A percentile compares a stretch with the other conserved stretches of the same genome.
These are phyloP conservation scores for Thereva nobilitata DNA, from an alignment of 2,888 invertebrate genomes.

Conservation along the genomic window DNA sequence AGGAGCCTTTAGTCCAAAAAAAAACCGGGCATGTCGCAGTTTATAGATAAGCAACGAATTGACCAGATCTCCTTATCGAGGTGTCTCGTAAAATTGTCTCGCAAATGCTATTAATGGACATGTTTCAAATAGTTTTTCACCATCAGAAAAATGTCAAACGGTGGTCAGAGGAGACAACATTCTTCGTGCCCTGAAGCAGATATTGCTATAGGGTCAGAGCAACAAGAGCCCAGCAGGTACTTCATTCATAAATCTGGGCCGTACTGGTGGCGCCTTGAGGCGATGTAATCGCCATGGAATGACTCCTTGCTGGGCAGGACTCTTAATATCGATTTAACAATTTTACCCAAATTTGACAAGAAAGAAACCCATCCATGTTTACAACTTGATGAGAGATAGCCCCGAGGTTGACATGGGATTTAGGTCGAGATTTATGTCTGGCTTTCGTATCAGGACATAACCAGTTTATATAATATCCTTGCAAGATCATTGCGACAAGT, in stretches of 20 bases:
- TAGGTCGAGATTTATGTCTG: conserved; percentile 13
- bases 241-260: conserved; percentile 14
- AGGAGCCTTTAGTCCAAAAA: too few relatives aligned
- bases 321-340: conserved; percentile 14
- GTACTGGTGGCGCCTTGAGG: conserved; percentile 20
- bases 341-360: conserved; percentile 15
- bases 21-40: too few relatives aligned
- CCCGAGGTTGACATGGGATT: conserved; percentile 20
- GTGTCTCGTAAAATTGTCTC: conserved; percentile 23
- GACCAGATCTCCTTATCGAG: conserved; percentile 19
- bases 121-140: conserved; percentile 5
- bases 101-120: neutral
- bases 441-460: neutral
- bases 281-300: conserved; percentile 26
- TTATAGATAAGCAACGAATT: too few relatives aligned
- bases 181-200: conserved; percentile 15
- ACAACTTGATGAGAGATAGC: conserved; percentile 29
- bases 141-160: conserved; percentile 25
- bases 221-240: conserved; percentile 24
- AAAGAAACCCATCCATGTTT: conserved; percentile 28
- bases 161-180: conserved; percentile 19
- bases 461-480: too few relatives aligned
- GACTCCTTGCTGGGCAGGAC: conserved; percentile 20
- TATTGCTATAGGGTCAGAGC: conserved; percentile 16
- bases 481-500: too few relatives aligned